Base-by-base conservation (phyloP, 2,797 vertebrate species). In the Myotis vivesi region DNA sequence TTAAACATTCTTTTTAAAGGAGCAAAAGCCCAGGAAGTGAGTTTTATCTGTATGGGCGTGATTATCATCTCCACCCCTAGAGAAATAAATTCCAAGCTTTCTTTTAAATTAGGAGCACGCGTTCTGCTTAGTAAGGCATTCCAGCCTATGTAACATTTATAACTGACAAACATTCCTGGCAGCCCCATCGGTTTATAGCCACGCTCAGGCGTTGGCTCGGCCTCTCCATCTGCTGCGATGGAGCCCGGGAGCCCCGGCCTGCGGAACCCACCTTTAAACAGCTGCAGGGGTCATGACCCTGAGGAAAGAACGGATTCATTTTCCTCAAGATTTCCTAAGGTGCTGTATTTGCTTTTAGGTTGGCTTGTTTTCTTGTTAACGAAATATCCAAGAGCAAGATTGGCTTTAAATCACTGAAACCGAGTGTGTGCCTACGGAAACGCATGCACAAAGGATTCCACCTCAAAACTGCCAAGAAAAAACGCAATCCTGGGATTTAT, bases 241-340 rank as follows among this genome's bases (percentile, higher is more conserved):
- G 53, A 72, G 8, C 64, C 12, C 44, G 7, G 33, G 46, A 36
- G 66, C 53, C 68, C 59, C 36, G 0, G 23, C 7, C 17, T 1
- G 10, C 25, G 57, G 83, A 71, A 30, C 93, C 85, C 86, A 77
- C 76, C 71, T 96, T 91, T 23, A 87, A 71, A 84, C 80, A 92
- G 91, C 91, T 81, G 81, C 91, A 92, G 84, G 95, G 91, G 80
- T 44, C 73, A 91, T 71, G n/a, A 33, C 69, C 38, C 51, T 49
- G 10, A 36, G 28, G 59, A 75, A 73, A 33, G 49, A 69, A 36
- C 0, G 7, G 69, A 49, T 30, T 41, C 86, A 77, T 94, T 80
- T 59, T 91, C 93, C 92, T 68, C 53, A 25, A 76, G 36, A 57
- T 9, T 77, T 72, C 25, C 19, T 2, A 76, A 28, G n/a, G 75